Conservation (phyloP, 2,888 invertebrate genomes). For the Troglohyphantes excavatus region DNA sequence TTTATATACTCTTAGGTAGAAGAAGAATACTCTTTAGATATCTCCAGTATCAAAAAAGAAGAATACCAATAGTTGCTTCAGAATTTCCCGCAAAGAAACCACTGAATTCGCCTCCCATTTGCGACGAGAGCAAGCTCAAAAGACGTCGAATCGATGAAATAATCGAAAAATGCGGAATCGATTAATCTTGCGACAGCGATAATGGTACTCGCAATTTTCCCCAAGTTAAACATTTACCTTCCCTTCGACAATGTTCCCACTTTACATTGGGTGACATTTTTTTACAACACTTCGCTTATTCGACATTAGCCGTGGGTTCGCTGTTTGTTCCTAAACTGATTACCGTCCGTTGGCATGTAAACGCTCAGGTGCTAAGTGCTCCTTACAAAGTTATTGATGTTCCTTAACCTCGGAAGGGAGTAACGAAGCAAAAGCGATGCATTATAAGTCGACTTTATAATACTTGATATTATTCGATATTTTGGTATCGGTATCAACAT, state of each 20-base stretch:
- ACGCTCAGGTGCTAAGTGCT: background rate
- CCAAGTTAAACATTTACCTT: conserved; percentile 41
- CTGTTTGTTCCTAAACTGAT: conserved; percentile 2
- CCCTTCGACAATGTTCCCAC: conserved; percentile 8
- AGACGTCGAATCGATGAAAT: background rate
- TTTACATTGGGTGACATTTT: conserved; percentile 1
- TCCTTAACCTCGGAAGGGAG: no score
- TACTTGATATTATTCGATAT: no score
- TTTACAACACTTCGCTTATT: background rate
- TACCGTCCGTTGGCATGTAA: background rate
- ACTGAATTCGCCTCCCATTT: no score
- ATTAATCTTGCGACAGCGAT: conserved; percentile 19
- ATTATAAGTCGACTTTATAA: no score
- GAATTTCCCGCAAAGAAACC: no score
- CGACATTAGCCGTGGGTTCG: background rate
- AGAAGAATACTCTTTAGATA: no score
- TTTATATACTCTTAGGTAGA: no score
- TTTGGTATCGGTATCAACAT: no score
- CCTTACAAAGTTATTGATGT: background rate
- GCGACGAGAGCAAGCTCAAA: background rate
- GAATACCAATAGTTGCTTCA: no score
- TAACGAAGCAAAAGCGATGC: no score
- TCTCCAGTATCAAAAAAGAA: no score
- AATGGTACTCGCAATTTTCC: conserved; percentile 36
- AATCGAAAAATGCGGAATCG: conserved; percentile 11